These are phyloP conservation scores for Pangasius sanitwongsei DNA, from an alignment of 2,797 vertebrate species.

Conservation along the genomic window DNA sequence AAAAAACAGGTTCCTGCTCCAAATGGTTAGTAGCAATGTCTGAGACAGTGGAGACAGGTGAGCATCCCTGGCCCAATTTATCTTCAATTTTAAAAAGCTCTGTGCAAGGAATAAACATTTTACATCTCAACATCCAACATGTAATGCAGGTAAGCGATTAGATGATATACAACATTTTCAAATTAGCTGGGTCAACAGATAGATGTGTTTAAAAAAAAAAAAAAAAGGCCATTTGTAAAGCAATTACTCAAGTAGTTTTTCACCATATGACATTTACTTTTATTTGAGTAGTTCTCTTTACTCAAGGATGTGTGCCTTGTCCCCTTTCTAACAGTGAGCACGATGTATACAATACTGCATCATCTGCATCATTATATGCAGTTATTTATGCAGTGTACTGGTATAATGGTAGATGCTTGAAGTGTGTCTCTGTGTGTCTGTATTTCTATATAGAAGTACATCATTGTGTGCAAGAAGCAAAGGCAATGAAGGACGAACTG, in stretches of 20 bases:
- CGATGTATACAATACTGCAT: background rate
- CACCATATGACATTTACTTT: background rate
- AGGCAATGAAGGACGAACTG: constrained; percentile 37
- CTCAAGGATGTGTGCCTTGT: background rate
- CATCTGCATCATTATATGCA: background rate
- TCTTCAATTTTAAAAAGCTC: background rate
- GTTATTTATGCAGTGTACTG: background rate
- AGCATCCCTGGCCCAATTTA: background rate
- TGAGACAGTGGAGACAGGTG: background rate
- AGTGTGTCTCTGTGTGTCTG: background rate
- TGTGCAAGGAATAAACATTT: background rate
- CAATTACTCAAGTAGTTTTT: background rate
- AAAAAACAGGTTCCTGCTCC: background rate
- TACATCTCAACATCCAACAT: background rate
- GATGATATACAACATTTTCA: background rate
- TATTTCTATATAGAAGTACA: background rate
- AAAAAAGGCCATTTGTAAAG: background rate
- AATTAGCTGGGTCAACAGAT: background rate
- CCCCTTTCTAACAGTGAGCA: background rate
- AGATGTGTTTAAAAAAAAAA: background rate
- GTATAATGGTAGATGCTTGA: background rate
- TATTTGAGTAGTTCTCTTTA: background rate
- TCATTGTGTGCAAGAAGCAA: constrained; percentile 27
- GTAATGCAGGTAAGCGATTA: background rate
- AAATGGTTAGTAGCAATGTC: background rate